phyloP scores from a whole-genome alignment of 2,888 invertebrate genomes.

The Neoaliturus tenellus region DNA sequence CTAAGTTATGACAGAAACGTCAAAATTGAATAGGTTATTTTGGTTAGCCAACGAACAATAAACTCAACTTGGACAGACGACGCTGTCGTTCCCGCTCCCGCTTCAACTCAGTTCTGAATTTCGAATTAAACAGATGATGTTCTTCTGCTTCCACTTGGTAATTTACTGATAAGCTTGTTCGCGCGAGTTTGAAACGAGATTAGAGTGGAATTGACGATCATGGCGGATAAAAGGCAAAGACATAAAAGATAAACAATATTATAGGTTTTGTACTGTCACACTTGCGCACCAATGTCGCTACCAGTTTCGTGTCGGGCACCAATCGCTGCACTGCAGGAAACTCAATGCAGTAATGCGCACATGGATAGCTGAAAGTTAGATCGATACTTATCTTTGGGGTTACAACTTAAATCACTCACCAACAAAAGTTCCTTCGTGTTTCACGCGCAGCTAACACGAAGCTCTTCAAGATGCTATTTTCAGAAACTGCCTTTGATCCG shows the following conservation, averaged over 20 bases:
- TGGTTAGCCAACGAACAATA: not conserved
- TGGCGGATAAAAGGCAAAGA: conserved; percentile 34
- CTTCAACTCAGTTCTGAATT: too few relatives aligned
- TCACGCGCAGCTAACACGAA: conserved; percentile 23
- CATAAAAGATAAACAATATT: conserved; percentile 25
- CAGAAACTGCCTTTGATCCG: not conserved
- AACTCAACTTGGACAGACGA: not conserved
- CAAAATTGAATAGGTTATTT: not conserved
- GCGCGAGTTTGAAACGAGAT: not conserved
- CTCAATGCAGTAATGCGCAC: conserved; percentile 55
- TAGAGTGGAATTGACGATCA: not conserved
- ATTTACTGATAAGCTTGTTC: conserved; percentile 8
- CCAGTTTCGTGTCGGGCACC: conserved; percentile 45
- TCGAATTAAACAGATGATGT: too few relatives aligned
- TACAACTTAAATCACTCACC: conserved; percentile 48
- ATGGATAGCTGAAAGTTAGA: conserved; percentile 50
- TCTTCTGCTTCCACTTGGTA: not conserved
- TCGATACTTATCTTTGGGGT: conserved; percentile 53
- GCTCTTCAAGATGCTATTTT: conserved; percentile 14
- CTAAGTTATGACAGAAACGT: not conserved
- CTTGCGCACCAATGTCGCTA: conserved; percentile 36
- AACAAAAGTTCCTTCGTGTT: conserved; percentile 47
- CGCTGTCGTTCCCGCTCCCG: too few relatives aligned
- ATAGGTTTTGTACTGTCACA: conserved; percentile 11
- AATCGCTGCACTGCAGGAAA: conserved; percentile 57